Evolutionary conservation across 2,113 vertebrate genomes (phyloP).

Genomic region (Oreotragus oreotragus): DNA sequence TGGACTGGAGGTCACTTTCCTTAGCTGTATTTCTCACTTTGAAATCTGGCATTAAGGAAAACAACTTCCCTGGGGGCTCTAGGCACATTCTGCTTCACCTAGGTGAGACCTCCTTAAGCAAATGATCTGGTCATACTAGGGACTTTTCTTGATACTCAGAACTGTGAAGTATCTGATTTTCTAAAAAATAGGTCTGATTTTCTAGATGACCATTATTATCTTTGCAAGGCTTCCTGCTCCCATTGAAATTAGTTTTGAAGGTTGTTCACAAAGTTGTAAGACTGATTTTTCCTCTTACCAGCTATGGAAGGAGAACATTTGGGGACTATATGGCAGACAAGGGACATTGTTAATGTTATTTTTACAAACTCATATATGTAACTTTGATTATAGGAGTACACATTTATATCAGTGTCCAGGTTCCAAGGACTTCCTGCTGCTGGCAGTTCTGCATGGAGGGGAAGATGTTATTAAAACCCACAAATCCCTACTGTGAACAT

Average conservation of each 20-base stretch:
- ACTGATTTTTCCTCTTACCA: slow-evolving; percentile 39
- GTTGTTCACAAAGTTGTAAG: slow-evolving; percentile 59
- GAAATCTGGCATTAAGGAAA: not conserved
- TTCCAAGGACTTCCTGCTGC: slow-evolving; percentile 1
- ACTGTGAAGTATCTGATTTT: not conserved
- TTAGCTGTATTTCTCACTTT: not conserved
- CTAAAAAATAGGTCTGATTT: not conserved
- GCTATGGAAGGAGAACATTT: slow-evolving; percentile 35
- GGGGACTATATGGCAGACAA: slow-evolving; percentile 28
- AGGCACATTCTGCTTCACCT: not conserved
- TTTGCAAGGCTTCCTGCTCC: not conserved
- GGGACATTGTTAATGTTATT: slow-evolving; percentile 43
- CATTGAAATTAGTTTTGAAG: slow-evolving; percentile 57
- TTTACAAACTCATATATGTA: slow-evolving; percentile 41
- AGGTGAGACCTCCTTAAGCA: not conserved
- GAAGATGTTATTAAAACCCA: slow-evolving; percentile 60
- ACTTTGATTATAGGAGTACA: not conserved
- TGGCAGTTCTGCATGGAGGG: not conserved
- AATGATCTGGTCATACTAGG: not conserved
- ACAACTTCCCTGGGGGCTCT: not conserved
- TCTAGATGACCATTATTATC: slow-evolving; percentile 11
- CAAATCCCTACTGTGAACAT: slow-evolving; percentile 40
- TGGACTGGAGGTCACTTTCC: not conserved
- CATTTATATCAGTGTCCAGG: not conserved
- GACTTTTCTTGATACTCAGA: not conserved